Base-by-base conservation (phyloP, 1,140 invertebrate genomes). In the Drosophila burlai region DNA sequence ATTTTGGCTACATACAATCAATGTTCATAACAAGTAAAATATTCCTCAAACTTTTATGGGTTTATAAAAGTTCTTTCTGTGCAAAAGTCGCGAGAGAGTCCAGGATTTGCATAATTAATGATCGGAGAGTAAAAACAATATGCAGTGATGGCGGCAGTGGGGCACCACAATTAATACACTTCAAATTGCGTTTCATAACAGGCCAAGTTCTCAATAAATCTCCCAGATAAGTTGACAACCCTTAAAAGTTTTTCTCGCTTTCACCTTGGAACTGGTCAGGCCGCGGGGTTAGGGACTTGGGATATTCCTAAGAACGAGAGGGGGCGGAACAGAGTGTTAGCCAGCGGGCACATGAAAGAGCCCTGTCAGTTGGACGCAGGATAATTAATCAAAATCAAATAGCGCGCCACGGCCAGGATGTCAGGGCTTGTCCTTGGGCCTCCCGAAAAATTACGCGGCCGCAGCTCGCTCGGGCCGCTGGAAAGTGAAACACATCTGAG, bases 301-400 rank as follows among this genome's bases (percentile, higher is more conserved):
- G 21, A 26, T 57, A 57, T 34, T 38, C 18, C 36, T 3, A 26
- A 34, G 50, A 52, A 40, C 16, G 24, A 16, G 34, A 4, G 42
- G 36, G 52, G 66, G 66, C 13, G 62, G 67, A 24, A 13, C 67
- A 21, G 24, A 40, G 66, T 55, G 46, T 61, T 40, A 66, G 57
- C 55, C 50, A 55, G 78, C 84, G 75, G 85, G 66, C 59, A 80
- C 69, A 90, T 79, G 46, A 90, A 89, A 90, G 83, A 77, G 58
- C 54, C 65, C 62, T 66, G 82, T 43, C 79, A 80, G 79, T 81
- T 69, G 72, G 72, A 59, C 74, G 45, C 62, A 72, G 81, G 43
- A 77, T 87, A 92, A 92, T 92, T 92, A 92, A 92, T 92, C 91
- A 92, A 92, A 92, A 92, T 92, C 85, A 92, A 92, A 91, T 76